phyloP scores from a whole-genome alignment of 2,113 vertebrate species.

The Sciurus niger region DNA sequence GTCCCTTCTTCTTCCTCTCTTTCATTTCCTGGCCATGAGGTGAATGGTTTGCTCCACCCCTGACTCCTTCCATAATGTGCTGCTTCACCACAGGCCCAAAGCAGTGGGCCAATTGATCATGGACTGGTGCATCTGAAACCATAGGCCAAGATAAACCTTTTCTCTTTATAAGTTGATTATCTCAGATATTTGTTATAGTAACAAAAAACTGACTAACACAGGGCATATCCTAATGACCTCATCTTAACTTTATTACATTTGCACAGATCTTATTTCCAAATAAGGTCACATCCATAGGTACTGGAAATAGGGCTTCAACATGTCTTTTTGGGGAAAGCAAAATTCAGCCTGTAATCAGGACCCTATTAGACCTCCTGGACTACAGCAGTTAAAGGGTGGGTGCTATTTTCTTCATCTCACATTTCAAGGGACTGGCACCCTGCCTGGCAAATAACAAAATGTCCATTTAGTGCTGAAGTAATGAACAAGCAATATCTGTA shows the following conservation, averaged over 20 bases:
- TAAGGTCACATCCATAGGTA: not conserved
- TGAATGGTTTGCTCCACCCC: not conserved
- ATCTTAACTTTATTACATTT: not conserved
- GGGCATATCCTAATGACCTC: not conserved
- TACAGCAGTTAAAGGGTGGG: not conserved
- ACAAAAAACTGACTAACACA: not conserved
- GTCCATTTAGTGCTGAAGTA: not conserved
- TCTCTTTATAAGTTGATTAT: not conserved
- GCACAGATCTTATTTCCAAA: not conserved
- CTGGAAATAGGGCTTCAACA: not conserved
- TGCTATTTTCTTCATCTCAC: not conserved
- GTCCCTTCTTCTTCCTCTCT: not conserved
- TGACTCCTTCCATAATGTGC: not conserved
- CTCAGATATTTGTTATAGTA: not conserved
- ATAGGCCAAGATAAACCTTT: not conserved
- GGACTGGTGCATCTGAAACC: not conserved
- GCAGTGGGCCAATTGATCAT: not conserved
- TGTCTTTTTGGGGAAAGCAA: not conserved
- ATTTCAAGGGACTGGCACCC: not conserved
- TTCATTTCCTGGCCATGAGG: not conserved
- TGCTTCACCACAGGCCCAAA: too few relatives aligned
- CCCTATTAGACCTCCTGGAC: not conserved
- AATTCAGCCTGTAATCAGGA: not conserved
- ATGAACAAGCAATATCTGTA: not conserved
- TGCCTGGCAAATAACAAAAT: not conserved